Evolutionary conservation across 92 coral and sea anemone genomes (phyloP).

Genomic region (Palythoa caribaeorum): DNA sequence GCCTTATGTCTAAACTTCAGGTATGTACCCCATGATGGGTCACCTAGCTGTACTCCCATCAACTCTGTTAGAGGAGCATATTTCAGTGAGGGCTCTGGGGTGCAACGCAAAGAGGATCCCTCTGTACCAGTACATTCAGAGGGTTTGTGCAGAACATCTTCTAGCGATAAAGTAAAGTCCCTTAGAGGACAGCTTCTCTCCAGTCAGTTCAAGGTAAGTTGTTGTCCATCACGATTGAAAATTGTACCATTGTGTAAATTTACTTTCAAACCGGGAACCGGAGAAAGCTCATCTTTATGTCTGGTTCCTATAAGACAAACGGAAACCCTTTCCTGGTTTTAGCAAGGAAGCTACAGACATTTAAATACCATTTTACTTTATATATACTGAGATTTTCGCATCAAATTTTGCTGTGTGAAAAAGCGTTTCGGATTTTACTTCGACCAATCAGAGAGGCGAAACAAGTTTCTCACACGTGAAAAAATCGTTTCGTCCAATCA

Average conservation of each 20-base stretch:
- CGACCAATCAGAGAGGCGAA: too few relatives aligned
- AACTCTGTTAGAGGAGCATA: background rate
- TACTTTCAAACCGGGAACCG: too few relatives aligned
- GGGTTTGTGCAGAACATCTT: background rate
- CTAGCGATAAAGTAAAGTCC: slow-evolving; percentile 22
- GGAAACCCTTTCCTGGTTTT: too few relatives aligned
- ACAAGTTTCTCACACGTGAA: too few relatives aligned
- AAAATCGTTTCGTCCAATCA: too few relatives aligned
- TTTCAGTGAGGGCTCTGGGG: background rate
- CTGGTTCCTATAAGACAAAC: too few relatives aligned
- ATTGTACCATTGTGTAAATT: background rate
- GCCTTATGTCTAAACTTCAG: background rate
- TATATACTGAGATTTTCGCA: too few relatives aligned
- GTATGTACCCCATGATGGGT: slow-evolving; percentile 21
- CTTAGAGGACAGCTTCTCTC: slow-evolving; percentile 77
- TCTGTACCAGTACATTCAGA: slow-evolving; percentile 38
- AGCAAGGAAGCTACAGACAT: too few relatives aligned
- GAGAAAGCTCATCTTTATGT: too few relatives aligned
- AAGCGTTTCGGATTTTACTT: too few relatives aligned
- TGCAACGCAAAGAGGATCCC: slow-evolving; percentile 34
- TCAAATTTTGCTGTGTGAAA: too few relatives aligned
- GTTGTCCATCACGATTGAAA: background rate
- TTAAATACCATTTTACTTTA: too few relatives aligned
- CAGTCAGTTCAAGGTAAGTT: slow-evolving; percentile 85
- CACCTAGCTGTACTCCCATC: slow-evolving; percentile 79